These are phyloP conservation scores for Cheilosia variabilis DNA, from an alignment of 2,888 invertebrate genomes.

Conservation along the genomic window DNA sequence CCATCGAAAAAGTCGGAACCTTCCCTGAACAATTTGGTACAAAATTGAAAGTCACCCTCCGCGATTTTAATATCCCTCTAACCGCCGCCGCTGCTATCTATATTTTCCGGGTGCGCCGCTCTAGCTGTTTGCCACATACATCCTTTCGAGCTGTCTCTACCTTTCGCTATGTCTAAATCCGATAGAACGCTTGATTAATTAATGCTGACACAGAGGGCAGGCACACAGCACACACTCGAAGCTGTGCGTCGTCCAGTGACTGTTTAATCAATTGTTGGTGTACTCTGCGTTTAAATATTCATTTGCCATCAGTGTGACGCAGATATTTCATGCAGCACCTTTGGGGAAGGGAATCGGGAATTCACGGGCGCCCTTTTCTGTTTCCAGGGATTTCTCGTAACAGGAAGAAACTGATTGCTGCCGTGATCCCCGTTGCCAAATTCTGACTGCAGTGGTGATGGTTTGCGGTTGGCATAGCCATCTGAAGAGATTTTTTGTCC, in stretches of 20 bases:
- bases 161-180: conserved; percentile 20
- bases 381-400: conserved; percentile 16
- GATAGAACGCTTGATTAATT: conserved; percentile 65
- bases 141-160: background rate
- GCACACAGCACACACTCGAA: background rate
- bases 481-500: conserved; percentile 6
- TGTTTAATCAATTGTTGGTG: conserved; percentile 55
- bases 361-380: conserved; percentile 23
- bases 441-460: conserved; percentile 25
- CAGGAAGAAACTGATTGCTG: conserved; percentile 52
- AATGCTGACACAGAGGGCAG: conserved; percentile 44
- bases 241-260: conserved; percentile 19
- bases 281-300: conserved; percentile 58
- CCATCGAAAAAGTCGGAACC: background rate
- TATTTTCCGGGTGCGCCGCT: background rate
- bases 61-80: conserved; percentile 30
- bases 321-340: conserved; percentile 38
- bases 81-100: background rate
- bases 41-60: conserved; percentile 46
- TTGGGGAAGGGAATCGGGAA: conserved; percentile 19
- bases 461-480: conserved; percentile 38
- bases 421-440: conserved; percentile 26
- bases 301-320: conserved; percentile 41
- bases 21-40: conserved; percentile 20
- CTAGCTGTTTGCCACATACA: background rate